Evolutionary conservation across 2,888 invertebrate species (phyloP).

Genomic region (Lacanobia wlatinum): DNA sequence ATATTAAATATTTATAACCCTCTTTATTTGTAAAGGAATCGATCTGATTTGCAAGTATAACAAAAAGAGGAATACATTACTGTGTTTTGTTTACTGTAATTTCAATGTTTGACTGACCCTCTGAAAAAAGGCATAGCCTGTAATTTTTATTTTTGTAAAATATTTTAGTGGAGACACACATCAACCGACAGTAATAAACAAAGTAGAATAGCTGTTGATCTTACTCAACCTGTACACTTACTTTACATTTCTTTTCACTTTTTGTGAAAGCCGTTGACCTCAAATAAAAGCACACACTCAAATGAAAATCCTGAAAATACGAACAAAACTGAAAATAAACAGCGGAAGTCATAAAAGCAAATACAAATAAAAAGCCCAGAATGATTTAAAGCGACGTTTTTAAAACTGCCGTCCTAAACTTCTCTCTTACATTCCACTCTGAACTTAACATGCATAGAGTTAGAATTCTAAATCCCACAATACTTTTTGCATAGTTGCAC

Average conservation of each 20-base stretch:
- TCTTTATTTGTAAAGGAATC: conserved; percentile 49
- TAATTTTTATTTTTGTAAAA: background rate
- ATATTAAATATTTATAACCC: conserved; percentile 59
- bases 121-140: background rate
- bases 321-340: conserved; percentile 25
- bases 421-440: conserved; percentile 1
- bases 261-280: conserved; percentile 2
- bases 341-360: conserved; percentile 44
- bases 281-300: conserved; percentile 8
- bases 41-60: conserved; percentile 52
- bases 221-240: background rate
- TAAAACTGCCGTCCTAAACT: conserved; percentile 30
- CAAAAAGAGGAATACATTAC: conserved; percentile 33
- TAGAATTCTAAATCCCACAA: conserved; percentile 12
- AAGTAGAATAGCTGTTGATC: background rate
- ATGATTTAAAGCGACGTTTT: conserved; percentile 53
- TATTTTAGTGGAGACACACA: background rate
- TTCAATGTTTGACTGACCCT: conserved; percentile 12
- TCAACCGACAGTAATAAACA: background rate
- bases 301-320: conserved; percentile 16
- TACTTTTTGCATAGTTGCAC: conserved; percentile 22
- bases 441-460: conserved; percentile 12
- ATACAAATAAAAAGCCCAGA: conserved; percentile 45
- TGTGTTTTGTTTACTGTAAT: conserved; percentile 26
- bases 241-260: background rate